A percentile compares a stretch with the other conserved stretches of the same genome.
Conservation (phyloP, 2,113 vertebrate genomes). For the Theropithecus gelada region DNA sequence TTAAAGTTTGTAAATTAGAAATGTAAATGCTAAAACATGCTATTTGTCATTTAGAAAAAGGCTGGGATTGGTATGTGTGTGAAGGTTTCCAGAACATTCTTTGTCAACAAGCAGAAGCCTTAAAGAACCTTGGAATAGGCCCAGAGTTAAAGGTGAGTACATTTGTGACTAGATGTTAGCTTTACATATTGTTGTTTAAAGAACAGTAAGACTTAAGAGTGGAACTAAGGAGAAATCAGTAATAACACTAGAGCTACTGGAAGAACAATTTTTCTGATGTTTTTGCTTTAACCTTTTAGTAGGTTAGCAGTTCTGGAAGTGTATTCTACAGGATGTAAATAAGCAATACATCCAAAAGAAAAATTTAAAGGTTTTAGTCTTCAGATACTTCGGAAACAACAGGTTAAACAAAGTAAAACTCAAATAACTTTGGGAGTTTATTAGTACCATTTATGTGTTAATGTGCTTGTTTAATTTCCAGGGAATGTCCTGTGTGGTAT, state of each 20-base stretch:
- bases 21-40: accelerated
- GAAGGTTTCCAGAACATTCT: constrained; percentile 96
- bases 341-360: neutral
- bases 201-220: neutral
- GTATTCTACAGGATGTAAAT: neutral
- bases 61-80: constrained; percentile 90
- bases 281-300: neutral
- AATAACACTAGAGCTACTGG: neutral
- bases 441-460: neutral
- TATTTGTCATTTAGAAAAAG: constrained; percentile 76
- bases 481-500: neutral
- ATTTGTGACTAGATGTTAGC: too few relatives aligned
- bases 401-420: neutral
- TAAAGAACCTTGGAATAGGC: constrained; percentile 89
- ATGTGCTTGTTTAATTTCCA: neutral
- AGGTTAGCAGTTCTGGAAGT: neutral
- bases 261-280: neutral
- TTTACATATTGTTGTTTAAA: neutral
- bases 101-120: constrained; percentile 91
- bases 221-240: neutral
- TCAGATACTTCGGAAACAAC: neutral
- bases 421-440: neutral
- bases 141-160: constrained; percentile 90
- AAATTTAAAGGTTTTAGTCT: neutral
- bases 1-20: neutral